These are phyloP conservation scores for Aleadryas rufinucha DNA, from an alignment of 2,113 vertebrate genomes.

Conservation along the genomic window DNA sequence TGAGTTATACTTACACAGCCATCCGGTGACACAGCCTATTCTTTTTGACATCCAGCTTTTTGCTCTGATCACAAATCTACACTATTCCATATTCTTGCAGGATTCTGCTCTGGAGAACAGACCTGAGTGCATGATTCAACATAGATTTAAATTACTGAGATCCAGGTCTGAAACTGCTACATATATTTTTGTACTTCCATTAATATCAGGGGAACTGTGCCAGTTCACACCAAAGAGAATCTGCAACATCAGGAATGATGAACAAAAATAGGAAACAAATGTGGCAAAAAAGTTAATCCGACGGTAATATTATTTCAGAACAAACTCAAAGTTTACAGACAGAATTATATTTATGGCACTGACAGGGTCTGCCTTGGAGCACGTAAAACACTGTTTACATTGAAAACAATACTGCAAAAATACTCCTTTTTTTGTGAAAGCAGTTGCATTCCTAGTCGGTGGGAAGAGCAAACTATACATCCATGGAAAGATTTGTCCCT, in stretches of 20 bases:
- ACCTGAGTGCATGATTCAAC: neutral
- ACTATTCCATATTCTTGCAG: neutral
- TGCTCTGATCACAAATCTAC: neutral
- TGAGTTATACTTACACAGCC: neutral
- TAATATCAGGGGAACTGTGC: neutral
- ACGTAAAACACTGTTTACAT: neutral
- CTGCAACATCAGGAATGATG: neutral
- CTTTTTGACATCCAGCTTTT: neutral
- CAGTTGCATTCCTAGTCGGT: neutral
- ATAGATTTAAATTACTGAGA: neutral
- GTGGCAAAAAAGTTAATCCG: neutral
- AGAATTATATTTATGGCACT: neutral
- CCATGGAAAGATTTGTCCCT: neutral
- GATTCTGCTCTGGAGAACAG: neutral
- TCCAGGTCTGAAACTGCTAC: neutral
- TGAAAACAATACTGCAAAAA: neutral
- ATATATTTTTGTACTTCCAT: neutral
- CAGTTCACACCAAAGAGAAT: neutral
- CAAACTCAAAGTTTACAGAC: neutral
- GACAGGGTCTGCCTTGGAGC: neutral
- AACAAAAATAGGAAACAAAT: neutral
- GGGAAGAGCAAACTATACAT: neutral
- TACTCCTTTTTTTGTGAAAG: neutral
- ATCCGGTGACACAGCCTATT: neutral
- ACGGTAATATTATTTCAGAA: neutral